Conservation (phyloP, 1,140 invertebrate genomes). For the Marisa cornuarietis region DNA sequence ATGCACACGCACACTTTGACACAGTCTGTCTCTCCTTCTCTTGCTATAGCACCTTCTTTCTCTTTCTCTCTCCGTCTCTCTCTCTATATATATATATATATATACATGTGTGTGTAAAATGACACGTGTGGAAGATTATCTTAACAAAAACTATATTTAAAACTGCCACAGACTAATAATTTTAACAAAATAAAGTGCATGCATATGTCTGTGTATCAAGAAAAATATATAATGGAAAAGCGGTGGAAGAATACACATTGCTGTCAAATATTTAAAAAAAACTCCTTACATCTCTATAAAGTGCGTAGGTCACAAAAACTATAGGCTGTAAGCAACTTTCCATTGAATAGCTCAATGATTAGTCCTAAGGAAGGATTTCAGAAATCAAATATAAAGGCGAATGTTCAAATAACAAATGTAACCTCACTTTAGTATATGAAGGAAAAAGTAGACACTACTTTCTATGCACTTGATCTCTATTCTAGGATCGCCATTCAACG, state of each 20-base stretch:
- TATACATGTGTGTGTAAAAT: too few relatives aligned
- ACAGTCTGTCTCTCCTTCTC: background rate
- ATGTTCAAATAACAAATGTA: background rate
- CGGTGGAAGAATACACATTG: background rate
- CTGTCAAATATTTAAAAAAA: background rate
- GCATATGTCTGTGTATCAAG: background rate
- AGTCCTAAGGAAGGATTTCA: background rate
- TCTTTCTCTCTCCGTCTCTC: conserved; percentile 8
- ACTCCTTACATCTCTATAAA: background rate
- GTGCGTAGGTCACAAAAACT: background rate
- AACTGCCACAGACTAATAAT: background rate
- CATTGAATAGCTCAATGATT: background rate
- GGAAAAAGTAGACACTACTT: too few relatives aligned
- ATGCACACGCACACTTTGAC: background rate
- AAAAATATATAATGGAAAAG: background rate
- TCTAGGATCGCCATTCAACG: too few relatives aligned
- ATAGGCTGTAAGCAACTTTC: background rate
- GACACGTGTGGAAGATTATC: background rate
- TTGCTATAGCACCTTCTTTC: background rate
- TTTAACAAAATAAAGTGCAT: background rate
- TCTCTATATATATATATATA: too few relatives aligned
- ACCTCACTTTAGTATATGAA: background rate
- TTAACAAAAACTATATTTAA: background rate
- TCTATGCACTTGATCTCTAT: too few relatives aligned
- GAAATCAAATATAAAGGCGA: background rate